Evolutionary conservation across 2,888 invertebrate species (phyloP).

Genomic region (Drosophila pseudotakahashii): DNA sequence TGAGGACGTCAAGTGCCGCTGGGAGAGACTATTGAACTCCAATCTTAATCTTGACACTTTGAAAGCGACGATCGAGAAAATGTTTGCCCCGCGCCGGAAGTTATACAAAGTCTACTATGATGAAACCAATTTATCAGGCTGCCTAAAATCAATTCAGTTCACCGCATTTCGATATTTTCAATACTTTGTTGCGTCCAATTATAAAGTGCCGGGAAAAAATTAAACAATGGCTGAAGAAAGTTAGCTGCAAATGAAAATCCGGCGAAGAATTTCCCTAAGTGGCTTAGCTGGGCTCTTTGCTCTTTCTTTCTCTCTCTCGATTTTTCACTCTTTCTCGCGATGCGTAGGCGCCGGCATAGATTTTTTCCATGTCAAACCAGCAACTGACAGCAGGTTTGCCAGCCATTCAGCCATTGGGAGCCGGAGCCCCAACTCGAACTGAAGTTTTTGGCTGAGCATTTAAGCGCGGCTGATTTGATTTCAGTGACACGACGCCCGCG

Average conservation of each 20-base stretch:
- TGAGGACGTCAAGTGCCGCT: conserved; percentile 65
- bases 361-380: conserved; percentile 77
- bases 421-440: conserved; percentile 36
- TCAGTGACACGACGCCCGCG: conserved; percentile 76
- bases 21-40: conserved; percentile 42
- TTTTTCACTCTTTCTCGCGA: conserved; percentile 42
- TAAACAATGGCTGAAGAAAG: conserved; percentile 72
- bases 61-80: conserved; percentile 33
- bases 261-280: conserved; percentile 80
- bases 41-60: conserved; percentile 60
- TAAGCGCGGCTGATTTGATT: conserved; percentile 78
- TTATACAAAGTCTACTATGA: conserved; percentile 67
- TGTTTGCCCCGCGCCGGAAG: conserved; percentile 62
- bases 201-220: conserved; percentile 46
- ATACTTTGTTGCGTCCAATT: conserved; percentile 55
- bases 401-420: conserved; percentile 40
- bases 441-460: conserved; percentile 76
- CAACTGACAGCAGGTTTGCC: conserved; percentile 79
- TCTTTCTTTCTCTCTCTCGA: conserved; percentile 4
- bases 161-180: conserved; percentile 15
- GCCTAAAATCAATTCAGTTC: conserved; percentile 59
- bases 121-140: conserved; percentile 72
- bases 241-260: conserved; percentile 73
- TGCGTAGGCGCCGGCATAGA: conserved; percentile 76
- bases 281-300: conserved; percentile 51